Percentiles rank a stretch among this genome's conserved stretches.
Conservation (phyloP, 2,113 vertebrate genomes). For the Spermophilus dauricus region DNA sequence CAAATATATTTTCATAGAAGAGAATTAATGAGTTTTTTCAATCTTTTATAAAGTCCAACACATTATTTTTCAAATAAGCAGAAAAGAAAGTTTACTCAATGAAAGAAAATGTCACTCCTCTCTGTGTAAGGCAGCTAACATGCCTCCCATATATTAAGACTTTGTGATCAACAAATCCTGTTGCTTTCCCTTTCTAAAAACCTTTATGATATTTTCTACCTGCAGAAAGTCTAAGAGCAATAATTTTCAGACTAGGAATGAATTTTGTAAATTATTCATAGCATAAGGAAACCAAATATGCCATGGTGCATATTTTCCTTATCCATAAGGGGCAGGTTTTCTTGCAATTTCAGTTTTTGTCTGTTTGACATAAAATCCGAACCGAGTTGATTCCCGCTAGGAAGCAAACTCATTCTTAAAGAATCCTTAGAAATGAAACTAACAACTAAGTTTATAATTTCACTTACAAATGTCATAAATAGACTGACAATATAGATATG, state of each 20-base stretch:
- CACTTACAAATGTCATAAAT: neutral
- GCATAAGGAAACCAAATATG: neutral
- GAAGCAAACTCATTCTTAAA: neutral
- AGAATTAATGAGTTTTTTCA: neutral
- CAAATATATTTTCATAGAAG: neutral
- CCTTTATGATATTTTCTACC: neutral
- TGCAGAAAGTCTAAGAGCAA: neutral
- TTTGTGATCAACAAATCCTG: neutral
- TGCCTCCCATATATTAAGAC: neutral
- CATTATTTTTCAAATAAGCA: conserved; percentile 29
- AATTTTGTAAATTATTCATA: neutral
- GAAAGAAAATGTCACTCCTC: neutral
- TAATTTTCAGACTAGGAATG: neutral
- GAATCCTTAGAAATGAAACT: neutral
- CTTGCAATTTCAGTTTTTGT: neutral
- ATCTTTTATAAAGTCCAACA: neutral
- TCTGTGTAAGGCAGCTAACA: neutral
- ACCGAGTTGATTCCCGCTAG: neutral
- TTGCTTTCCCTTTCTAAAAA: neutral
- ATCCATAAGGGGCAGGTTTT: neutral
- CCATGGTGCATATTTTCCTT: neutral
- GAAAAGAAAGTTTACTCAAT: neutral
- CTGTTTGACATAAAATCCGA: neutral
- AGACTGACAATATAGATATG: neutral
- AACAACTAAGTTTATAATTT: neutral